Evolutionary conservation across 2,113 vertebrate genomes (phyloP).

Genomic region (Larimichthys polyactis): DNA sequence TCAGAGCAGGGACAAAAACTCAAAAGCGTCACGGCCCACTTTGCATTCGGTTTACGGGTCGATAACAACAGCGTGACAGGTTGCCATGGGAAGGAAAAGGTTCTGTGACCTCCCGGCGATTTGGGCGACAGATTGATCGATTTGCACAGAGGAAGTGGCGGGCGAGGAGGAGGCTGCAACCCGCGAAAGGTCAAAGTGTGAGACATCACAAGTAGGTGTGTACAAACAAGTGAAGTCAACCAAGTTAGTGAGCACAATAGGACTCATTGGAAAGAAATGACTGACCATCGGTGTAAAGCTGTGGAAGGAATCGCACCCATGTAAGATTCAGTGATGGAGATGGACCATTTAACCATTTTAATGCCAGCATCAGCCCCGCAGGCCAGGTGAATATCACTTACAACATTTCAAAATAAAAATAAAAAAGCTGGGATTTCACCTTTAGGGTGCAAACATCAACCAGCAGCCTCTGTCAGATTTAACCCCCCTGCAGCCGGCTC

Average conservation of each 20-base stretch:
- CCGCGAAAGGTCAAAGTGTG: slow-evolving; percentile 2
- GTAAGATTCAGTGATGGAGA: neutral
- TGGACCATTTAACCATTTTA: neutral
- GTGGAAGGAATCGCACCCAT: neutral
- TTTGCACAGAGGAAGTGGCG: slow-evolving; percentile 5
- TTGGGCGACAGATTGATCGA: slow-evolving; percentile 37
- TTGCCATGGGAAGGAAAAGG: neutral
- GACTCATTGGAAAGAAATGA: neutral
- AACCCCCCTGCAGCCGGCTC: neutral
- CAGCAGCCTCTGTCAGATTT: neutral
- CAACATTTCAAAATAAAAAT: neutral
- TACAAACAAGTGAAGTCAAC: neutral
- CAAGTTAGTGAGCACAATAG: slow-evolving; percentile 3
- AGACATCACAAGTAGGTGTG: slow-evolving; percentile 55
- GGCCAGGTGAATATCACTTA: neutral
- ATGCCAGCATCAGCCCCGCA: neutral
- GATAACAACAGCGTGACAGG: neutral
- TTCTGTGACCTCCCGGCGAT: neutral
- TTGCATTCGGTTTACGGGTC: neutral
- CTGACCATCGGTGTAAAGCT: neutral
- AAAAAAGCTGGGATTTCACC: neutral
- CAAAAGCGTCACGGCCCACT: neutral
- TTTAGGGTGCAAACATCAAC: neutral
- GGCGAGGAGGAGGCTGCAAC: neutral
- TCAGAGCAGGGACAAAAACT: neutral